Base-by-base conservation (phyloP, 23 tunicate genomes). In the Oikopleura dioica region DNA sequence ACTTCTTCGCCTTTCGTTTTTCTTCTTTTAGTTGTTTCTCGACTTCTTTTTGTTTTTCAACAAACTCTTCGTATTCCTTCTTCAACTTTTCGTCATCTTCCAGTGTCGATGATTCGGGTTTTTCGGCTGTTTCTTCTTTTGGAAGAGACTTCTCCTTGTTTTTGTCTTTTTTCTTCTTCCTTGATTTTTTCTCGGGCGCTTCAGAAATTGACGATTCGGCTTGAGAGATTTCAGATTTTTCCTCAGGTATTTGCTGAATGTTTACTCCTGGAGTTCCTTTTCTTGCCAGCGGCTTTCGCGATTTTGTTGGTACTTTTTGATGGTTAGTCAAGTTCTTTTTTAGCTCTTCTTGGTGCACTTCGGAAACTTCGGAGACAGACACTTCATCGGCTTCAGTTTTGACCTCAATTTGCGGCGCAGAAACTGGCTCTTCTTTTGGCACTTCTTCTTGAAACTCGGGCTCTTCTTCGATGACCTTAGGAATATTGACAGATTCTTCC, bases 11-110 rank as follows among this genome's bases (percentile, higher is more conserved):
- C 33, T 31, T 23, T 28, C 30, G 4, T 63, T 63, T 63, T 63
- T 63, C 72, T 2, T 63, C 72, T 28, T 63, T 63, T 2, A 63
- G 29, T 24, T 2, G 4, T 28, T 63, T 63, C 26, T 63, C 32
- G 2, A 31, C 72, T 63, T 63, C 72, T 28, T 63, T 63, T 63
- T 63, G 72, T 28, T 63, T 63, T 63, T 28, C 30, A 24, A 63
- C 72, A 63, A 63, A 63, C 26, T 63, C 72, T 24, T 63, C 72
- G 72, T 63, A 63, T 63, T 63, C 72, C 26, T 63, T 63, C 33
- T 63, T 24, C 29, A 63, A 2, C 33, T 63, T 23, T 2, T 24
- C 72, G 2, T 23, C 72, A 12, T 63, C 26, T 63, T 63, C 32
- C n/a, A n/a, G n/a, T n/a, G n/a, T n/a, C n/a, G n/a, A n/a, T n/a